These are phyloP conservation scores for Semnornis frantzii DNA, from an alignment of 2,113 vertebrate genomes.

Conservation along the genomic window DNA sequence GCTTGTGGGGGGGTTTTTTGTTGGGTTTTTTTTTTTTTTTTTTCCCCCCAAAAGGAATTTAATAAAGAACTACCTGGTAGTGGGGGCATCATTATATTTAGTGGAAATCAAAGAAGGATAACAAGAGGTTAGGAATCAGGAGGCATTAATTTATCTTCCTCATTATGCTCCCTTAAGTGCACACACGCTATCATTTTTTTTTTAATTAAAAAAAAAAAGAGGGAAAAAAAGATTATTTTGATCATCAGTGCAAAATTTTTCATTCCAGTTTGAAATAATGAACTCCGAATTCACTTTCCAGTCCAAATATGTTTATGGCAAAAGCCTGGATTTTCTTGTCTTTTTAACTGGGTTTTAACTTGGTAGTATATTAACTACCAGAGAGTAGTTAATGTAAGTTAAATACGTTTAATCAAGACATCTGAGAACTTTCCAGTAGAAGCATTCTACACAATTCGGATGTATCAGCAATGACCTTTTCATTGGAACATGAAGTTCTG, in stretches of 20 bases:
- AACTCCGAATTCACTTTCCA: neutral
- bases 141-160: neutral
- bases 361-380: no score
- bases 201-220: no score
- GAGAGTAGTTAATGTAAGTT: neutral
- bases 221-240: neutral
- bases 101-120: slow-evolving; percentile 1
- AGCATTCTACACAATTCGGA: neutral
- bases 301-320: neutral
- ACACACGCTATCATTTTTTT: neutral
- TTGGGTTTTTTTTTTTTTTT: neutral
- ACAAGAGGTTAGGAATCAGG: neutral
- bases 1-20: neutral
- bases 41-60: neutral
- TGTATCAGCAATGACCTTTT: neutral
- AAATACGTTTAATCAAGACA: neutral
- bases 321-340: neutral
- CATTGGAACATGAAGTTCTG: neutral
- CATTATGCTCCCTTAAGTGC: neutral
- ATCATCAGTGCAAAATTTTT: neutral
- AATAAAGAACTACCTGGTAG: neutral
- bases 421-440: neutral
- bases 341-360: neutral
- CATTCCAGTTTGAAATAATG: neutral
- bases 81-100: neutral